Conservation (phyloP, 2,888 invertebrate species). For the Calliopum simillimum region DNA sequence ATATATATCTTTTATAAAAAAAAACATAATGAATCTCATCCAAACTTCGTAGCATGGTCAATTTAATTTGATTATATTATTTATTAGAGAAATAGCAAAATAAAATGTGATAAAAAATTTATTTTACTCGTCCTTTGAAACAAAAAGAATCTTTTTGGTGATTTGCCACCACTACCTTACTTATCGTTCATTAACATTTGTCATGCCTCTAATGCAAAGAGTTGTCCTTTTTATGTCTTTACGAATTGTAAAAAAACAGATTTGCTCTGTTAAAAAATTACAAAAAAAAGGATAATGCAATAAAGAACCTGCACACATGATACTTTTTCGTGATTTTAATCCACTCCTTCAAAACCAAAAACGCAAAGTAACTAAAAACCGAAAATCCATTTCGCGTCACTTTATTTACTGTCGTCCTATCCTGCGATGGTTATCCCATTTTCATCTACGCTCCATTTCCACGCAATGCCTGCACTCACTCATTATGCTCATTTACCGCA, state of each 20-base stretch:
- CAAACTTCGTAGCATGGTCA: too few relatives aligned
- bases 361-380: slow-evolving; percentile 30
- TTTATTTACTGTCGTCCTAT: slow-evolving; percentile 20
- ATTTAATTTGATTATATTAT: too few relatives aligned
- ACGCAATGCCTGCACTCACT: slow-evolving; percentile 45
- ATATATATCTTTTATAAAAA: too few relatives aligned
- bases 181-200: slow-evolving; percentile 11
- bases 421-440: neutral
- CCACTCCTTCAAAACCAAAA: slow-evolving; percentile 21
- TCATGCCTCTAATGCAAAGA: neutral
- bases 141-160: too few relatives aligned
- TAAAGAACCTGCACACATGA: slow-evolving; percentile 41
- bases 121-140: too few relatives aligned
- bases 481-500: slow-evolving; percentile 64
- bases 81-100: too few relatives aligned
- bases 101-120: too few relatives aligned
- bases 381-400: slow-evolving; percentile 38
- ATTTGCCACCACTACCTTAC: neutral
- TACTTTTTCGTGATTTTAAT: slow-evolving; percentile 38
- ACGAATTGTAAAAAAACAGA: slow-evolving; percentile 58
- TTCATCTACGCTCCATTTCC: neutral
- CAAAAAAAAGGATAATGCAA: slow-evolving; percentile 28
- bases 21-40: too few relatives aligned
- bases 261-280: slow-evolving; percentile 51
- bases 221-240: slow-evolving; percentile 34